phyloP scores from a whole-genome alignment of 2,797 vertebrate species.

The Eleutherodactylus coqui region DNA sequence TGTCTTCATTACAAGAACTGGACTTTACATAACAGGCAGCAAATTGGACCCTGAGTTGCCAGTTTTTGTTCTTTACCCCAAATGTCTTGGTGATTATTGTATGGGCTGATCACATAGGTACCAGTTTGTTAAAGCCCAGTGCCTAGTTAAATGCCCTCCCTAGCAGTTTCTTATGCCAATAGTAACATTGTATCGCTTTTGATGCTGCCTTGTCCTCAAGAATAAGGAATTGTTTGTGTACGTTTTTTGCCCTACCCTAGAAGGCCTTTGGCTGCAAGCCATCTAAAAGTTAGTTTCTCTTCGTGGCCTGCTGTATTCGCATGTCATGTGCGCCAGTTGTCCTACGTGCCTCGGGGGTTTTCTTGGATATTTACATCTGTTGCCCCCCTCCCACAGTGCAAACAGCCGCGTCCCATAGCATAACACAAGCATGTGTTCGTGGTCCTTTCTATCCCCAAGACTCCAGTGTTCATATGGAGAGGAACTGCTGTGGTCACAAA shows the following conservation, averaged over 20 bases:
- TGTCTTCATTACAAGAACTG: too few relatives aligned
- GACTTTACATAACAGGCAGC: too few relatives aligned
- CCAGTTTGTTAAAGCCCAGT: too few relatives aligned
- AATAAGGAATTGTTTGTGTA: neutral
- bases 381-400: neutral
- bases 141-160: too few relatives aligned
- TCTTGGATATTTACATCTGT: slow-evolving; percentile 9
- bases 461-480: neutral
- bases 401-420: neutral
- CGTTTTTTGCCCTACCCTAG: neutral
- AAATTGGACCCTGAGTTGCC: too few relatives aligned
- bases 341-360: neutral
- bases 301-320: neutral
- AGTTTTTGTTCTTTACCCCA: too few relatives aligned
- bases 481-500: neutral
- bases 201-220: neutral
- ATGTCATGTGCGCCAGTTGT: neutral
- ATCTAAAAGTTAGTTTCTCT: neutral
- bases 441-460: neutral
- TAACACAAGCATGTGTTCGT: slow-evolving; percentile 25
- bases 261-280: neutral
- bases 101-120: too few relatives aligned
- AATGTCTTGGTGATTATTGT: too few relatives aligned
- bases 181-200: neutral
- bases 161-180: neutral